Percentiles rank a stretch among this genome's conserved stretches.
These are phyloP conservation scores for Ips nitidus DNA, from an alignment of 1,140 invertebrate genomes.

Conservation along the genomic window DNA sequence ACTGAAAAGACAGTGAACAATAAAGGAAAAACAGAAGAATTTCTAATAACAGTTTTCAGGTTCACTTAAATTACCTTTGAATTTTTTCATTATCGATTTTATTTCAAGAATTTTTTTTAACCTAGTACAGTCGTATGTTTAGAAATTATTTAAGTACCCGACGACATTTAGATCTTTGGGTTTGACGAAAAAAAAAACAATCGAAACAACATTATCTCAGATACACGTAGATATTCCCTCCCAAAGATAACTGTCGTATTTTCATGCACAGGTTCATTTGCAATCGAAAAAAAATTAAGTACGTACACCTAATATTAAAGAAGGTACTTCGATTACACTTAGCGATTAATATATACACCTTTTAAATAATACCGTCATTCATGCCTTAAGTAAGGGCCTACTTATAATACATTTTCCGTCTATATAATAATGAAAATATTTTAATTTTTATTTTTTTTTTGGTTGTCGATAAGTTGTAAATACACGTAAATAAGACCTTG, in stretches of 20 bases:
- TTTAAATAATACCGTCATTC: slow-evolving; percentile 27
- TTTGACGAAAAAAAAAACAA: too few relatives aligned
- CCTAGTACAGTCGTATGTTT: too few relatives aligned
- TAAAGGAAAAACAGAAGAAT: too few relatives aligned
- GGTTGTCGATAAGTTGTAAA: slow-evolving; percentile 17
- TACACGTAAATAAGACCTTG: slow-evolving; percentile 27
- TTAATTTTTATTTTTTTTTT: slow-evolving; percentile 18
- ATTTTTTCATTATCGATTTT: too few relatives aligned
- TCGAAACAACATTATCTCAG: too few relatives aligned
- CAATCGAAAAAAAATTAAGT: slow-evolving; percentile 15
- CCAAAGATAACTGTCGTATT: background rate
- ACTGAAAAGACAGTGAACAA: too few relatives aligned
- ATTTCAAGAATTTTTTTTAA: too few relatives aligned
- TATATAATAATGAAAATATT: slow-evolving; percentile 33
- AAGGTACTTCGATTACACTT: slow-evolving; percentile 28
- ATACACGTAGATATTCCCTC: too few relatives aligned
- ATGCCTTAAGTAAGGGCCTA: slow-evolving; percentile 24
- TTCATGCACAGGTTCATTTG: background rate
- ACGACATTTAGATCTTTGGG: too few relatives aligned
- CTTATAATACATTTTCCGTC: slow-evolving; percentile 26
- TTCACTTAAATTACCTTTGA: too few relatives aligned
- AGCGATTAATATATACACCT: slow-evolving; percentile 26
- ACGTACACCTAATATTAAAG: slow-evolving; percentile 31
- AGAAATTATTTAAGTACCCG: too few relatives aligned
- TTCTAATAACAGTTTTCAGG: too few relatives aligned